Evolutionary conservation across 2,888 invertebrate species (phyloP).

Genomic region (Tortrix viridana): DNA sequence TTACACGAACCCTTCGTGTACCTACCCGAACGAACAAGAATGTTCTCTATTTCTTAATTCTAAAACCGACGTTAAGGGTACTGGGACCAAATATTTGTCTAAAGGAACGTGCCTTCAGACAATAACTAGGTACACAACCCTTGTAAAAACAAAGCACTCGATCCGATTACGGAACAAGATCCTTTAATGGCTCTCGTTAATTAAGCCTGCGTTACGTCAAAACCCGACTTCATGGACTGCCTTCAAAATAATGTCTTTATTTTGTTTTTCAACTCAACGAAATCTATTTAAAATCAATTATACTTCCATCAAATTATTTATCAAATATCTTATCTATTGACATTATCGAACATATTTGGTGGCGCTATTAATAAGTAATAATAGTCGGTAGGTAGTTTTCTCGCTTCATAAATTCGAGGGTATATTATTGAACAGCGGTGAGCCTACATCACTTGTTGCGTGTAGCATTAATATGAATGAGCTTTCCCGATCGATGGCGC

Average conservation of each 20-base stretch:
- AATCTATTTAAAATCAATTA: slow-evolving; percentile 8
- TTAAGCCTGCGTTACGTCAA: slow-evolving; percentile 6
- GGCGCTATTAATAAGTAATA: not conserved
- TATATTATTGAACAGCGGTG: slow-evolving; percentile 1
- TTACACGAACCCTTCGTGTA: slow-evolving; percentile 24
- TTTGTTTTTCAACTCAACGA: slow-evolving; percentile 4
- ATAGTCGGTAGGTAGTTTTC: not conserved
- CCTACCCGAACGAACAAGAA: slow-evolving; percentile 17
- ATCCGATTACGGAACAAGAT: slow-evolving; percentile 17
- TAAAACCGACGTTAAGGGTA: too few species aligned
- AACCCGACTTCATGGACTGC: slow-evolving; percentile 2
- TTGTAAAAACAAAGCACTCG: slow-evolving; percentile 3
- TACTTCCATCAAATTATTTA: slow-evolving; percentile 5
- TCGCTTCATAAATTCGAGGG: slow-evolving; percentile 3
- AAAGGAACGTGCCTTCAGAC: not conserved
- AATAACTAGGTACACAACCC: not conserved
- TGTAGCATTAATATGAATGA: slow-evolving; percentile 52
- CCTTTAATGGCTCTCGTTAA: slow-evolving; percentile 20
- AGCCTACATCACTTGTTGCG: slow-evolving; percentile 47
- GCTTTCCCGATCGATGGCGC: slow-evolving; percentile 47
- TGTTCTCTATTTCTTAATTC: slow-evolving; percentile 11
- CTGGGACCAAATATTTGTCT: not conserved
- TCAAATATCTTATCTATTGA: not conserved
- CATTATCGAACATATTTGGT: not conserved
- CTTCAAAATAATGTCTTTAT: slow-evolving; percentile 13